These are phyloP conservation scores for Miniopterus natalensis DNA, from an alignment of 2,113 vertebrate species.

Conservation along the genomic window DNA sequence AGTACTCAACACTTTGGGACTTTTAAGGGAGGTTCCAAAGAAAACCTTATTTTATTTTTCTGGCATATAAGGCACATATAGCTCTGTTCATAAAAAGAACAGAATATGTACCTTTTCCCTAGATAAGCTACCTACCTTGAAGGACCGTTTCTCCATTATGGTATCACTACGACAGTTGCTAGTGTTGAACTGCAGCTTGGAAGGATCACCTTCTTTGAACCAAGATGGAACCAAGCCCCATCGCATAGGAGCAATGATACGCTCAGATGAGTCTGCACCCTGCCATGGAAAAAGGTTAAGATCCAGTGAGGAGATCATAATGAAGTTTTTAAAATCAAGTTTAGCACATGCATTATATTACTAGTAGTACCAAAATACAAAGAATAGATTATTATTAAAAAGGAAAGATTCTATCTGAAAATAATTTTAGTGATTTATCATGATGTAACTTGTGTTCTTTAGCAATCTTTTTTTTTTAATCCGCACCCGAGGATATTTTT, in stretches of 20 bases:
- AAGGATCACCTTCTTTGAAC: constrained; percentile 93
- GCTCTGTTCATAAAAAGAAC: neutral
- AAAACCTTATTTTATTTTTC: neutral
- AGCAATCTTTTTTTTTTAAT: neutral
- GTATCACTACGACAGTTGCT: constrained; percentile 97
- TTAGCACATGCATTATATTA: neutral
- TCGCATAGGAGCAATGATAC: constrained; percentile 94
- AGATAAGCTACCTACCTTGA: constrained; percentile 90
- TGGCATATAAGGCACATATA: neutral
- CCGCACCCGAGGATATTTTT: too few species aligned
- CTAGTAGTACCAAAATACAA: neutral
- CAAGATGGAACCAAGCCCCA: constrained; percentile 97
- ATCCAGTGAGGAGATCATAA: neutral
- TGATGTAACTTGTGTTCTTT: neutral
- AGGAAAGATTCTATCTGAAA: neutral
- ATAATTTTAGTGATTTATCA: neutral
- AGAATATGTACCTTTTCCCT: neutral
- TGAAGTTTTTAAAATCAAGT: neutral
- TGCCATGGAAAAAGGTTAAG: constrained; percentile 66
- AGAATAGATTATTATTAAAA: neutral
- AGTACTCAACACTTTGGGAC: neutral
- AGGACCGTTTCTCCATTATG: constrained; percentile 93
- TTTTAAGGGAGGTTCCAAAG: neutral
- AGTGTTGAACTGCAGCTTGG: constrained; percentile 94
- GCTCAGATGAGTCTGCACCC: constrained; percentile 93